phyloP scores from a whole-genome alignment of 2,797 vertebrate genomes.

The Setipinna tenuifilis region DNA sequence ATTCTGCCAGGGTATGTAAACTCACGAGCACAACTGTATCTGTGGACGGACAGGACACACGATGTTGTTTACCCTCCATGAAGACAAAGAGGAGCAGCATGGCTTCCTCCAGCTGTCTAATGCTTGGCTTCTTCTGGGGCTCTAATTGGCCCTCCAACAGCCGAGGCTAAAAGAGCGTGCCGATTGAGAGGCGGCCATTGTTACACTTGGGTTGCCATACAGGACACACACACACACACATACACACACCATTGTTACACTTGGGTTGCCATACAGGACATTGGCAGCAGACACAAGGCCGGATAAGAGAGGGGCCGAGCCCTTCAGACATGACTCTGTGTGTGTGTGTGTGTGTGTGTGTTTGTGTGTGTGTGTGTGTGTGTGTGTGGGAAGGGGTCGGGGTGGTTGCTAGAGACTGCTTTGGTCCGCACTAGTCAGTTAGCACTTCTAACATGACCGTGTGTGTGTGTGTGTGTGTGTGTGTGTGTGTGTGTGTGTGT shows the following conservation, averaged over 20 bases:
- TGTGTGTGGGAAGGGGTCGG: too few relatives aligned
- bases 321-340: too few relatives aligned
- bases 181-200: background rate
- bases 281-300: background rate
- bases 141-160: slow-evolving; percentile 66
- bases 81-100: background rate
- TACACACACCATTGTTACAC: background rate
- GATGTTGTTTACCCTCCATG: background rate
- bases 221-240: too few relatives aligned
- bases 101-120: slow-evolving; percentile 12
- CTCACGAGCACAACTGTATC: too few relatives aligned
- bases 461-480: background rate
- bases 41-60: background rate
- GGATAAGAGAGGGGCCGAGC: background rate
- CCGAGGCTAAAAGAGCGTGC: slow-evolving; percentile 42
- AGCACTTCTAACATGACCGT: background rate
- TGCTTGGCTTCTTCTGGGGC: slow-evolving; percentile 58
- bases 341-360: too few relatives aligned
- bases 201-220: background rate
- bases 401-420: too few relatives aligned
- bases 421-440: too few relatives aligned
- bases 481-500: too few relatives aligned
- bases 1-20: too few relatives aligned
- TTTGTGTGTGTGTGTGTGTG: too few relatives aligned
- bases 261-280: background rate